Conservation (phyloP, 2,797 vertebrate genomes). For the Bradypodion pumilum region DNA sequence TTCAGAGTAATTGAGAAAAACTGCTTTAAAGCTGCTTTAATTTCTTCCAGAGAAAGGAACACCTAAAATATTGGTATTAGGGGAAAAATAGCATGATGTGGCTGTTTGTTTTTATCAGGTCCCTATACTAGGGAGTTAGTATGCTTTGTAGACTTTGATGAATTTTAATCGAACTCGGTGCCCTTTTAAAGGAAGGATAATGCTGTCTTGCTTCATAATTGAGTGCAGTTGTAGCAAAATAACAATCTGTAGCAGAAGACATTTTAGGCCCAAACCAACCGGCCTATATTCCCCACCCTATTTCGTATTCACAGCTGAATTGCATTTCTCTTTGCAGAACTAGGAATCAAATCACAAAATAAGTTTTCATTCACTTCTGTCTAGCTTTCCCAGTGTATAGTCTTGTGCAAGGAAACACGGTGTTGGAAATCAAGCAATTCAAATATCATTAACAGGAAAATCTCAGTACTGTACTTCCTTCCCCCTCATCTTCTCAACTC, state of each 20-base stretch:
- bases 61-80: background rate
- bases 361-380: background rate
- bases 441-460: background rate
- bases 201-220: background rate
- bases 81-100: background rate
- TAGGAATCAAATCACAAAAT: background rate
- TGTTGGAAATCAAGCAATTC: background rate
- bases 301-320: background rate
- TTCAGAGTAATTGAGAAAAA: background rate
- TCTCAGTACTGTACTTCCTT: too few relatives aligned
- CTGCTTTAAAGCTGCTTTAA: background rate
- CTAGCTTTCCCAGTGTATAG: background rate
- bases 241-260: background rate
- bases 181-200: background rate
- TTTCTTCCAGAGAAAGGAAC: background rate
- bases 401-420: background rate
- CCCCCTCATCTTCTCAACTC: background rate
- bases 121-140: background rate
- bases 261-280: background rate
- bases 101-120: background rate
- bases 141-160: background rate
- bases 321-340: background rate
- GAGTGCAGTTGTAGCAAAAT: conserved; percentile 11
- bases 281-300: background rate
- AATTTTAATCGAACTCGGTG: conserved; percentile 18